phyloP scores from a whole-genome alignment of 2,888 invertebrate genomes.

The Vandiemenella viatica region DNA sequence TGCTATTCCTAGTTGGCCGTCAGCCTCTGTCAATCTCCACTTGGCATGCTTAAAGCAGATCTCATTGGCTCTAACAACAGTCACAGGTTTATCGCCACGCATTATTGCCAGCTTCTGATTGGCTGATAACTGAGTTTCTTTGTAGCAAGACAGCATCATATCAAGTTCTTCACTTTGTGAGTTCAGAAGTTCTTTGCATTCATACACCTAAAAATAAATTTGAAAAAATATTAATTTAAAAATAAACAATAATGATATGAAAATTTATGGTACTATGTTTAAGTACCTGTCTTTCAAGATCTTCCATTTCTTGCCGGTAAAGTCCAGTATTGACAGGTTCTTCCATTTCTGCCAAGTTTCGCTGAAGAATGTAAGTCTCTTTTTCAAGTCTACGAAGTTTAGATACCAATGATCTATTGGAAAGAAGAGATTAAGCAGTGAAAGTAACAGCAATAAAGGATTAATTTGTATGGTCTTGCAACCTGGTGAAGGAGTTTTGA shows the following conservation, averaged over 20 bases:
- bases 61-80: conserved; percentile 67
- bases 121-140: conserved; percentile 53
- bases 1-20: conserved; percentile 94
- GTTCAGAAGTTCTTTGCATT: conserved; percentile 77
- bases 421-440: background rate
- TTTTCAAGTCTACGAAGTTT: conserved; percentile 75
- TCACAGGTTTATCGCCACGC: conserved; percentile 52
- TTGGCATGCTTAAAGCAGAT: conserved; percentile 97
- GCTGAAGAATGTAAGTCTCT: conserved; percentile 74
- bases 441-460: background rate
- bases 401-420: conserved; percentile 42
- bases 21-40: conserved; percentile 94
- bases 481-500: no score
- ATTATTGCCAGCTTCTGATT: conserved; percentile 42
- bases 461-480: background rate
- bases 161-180: conserved; percentile 85
- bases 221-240: background rate
- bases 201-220: conserved; percentile 44
- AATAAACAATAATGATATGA: background rate
- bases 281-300: conserved; percentile 48
- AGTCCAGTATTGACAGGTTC: conserved; percentile 28
- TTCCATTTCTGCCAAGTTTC: conserved; percentile 47
- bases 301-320: conserved; percentile 50
- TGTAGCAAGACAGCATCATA: conserved; percentile 87
- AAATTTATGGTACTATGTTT: background rate